Conservation (phyloP, 2,113 vertebrate species). For the Cyanoramphus novaezelandiae region DNA sequence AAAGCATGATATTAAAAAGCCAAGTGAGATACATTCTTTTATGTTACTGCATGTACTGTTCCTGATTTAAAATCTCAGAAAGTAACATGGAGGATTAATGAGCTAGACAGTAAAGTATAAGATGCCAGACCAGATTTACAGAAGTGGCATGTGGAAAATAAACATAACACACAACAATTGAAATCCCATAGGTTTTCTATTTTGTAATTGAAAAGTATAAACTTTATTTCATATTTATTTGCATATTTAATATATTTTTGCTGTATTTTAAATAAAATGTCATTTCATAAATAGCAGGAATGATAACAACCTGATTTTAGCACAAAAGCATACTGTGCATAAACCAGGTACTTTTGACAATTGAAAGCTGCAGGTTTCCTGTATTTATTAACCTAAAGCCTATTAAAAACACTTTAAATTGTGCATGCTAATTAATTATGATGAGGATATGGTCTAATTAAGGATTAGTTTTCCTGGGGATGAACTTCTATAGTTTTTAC, state of each 20-base stretch:
- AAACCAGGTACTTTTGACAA: not conserved
- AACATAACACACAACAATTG: not conserved
- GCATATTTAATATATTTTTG: not conserved
- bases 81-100: conserved; percentile 45
- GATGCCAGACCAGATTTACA: not conserved
- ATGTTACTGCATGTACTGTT: conserved; percentile 1
- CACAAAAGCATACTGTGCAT: not conserved
- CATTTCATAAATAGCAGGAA: not conserved
- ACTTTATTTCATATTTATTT: not conserved
- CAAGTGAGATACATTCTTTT: conserved; percentile 10
- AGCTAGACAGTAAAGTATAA: not conserved
- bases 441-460: conserved; percentile 34
- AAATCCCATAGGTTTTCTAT: not conserved
- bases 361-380: not conserved
- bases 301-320: conserved; percentile 18
- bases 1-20: not conserved
- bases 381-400: not conserved
- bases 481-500: not conserved
- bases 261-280: not conserved
- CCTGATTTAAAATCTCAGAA: conserved; percentile 37
- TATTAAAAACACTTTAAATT: not conserved
- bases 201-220: not conserved
- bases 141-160: conserved; percentile 5
- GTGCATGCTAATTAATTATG: not conserved
- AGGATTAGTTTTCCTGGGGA: conserved; percentile 35